These are phyloP conservation scores for Chloroceryle aenea DNA, from an alignment of 2,113 vertebrate species.

Conservation along the genomic window DNA sequence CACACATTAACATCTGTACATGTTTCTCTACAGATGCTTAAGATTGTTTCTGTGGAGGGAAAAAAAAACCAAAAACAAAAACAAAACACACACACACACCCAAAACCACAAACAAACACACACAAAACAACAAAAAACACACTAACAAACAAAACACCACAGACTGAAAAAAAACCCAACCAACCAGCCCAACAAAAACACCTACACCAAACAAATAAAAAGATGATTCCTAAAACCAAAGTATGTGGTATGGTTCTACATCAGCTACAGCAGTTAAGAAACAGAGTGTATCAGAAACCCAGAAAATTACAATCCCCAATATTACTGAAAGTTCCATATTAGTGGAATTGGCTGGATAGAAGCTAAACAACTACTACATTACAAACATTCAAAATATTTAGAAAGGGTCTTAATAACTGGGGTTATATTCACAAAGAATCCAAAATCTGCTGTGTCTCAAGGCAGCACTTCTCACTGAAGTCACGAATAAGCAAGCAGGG, in stretches of 20 bases:
- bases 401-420: neutral
- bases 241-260: neutral
- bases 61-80: neutral
- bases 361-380: neutral
- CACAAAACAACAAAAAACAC: too few relatives aligned
- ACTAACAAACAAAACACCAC: too few relatives aligned
- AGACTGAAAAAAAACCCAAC: neutral
- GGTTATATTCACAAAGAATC: neutral
- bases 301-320: neutral
- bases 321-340: neutral
- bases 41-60: neutral
- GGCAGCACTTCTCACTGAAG: neutral
- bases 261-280: neutral
- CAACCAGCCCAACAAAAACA: neutral
- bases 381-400: neutral
- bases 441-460: neutral
- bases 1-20: neutral
- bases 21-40: neutral
- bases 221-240: neutral
- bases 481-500: neutral
- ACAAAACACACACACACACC: neutral
- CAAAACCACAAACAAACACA: too few relatives aligned
- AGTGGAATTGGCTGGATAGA: neutral
- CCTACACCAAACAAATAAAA: neutral
- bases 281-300: neutral